Evolutionary conservation across 2,797 vertebrate genomes (phyloP).

Genomic region (Capromys pilorides): DNA sequence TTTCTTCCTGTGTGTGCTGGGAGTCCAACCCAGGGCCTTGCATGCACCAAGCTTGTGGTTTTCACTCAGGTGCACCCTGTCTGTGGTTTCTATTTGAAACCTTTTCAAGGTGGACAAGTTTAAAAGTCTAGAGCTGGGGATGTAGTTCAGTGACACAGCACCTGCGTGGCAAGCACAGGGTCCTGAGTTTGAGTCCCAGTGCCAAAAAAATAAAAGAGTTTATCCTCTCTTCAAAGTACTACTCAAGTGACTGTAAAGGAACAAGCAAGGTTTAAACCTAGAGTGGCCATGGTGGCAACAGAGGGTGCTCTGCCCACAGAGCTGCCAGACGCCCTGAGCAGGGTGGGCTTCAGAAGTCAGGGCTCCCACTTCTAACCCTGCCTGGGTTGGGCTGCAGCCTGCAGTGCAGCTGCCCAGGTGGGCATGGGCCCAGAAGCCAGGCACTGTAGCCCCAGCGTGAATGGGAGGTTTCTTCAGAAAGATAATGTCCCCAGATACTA

Average conservation of each 20-base stretch:
- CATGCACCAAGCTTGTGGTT: not conserved
- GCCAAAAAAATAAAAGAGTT: not conserved
- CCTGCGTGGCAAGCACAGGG: too few relatives aligned
- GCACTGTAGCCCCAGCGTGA: not conserved
- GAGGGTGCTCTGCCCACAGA: not conserved
- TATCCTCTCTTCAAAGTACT: not conserved
- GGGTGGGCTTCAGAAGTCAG: too few relatives aligned
- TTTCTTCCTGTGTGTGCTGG: too few relatives aligned
- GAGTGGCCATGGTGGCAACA: not conserved
- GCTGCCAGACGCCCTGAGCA: too few relatives aligned
- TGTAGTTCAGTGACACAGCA: too few relatives aligned
- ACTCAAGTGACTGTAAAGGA: not conserved
- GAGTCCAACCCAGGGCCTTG: too few relatives aligned
- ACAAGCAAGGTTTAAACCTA: not conserved
- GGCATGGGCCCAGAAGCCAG: too few relatives aligned
- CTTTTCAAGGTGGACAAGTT: not conserved
- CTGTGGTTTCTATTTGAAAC: not conserved
- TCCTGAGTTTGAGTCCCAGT: too few relatives aligned
- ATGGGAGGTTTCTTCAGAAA: not conserved
- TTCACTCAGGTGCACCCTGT: not conserved
- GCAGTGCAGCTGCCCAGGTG: too few relatives aligned
- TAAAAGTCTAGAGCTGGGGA: not conserved
- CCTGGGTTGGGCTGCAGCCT: too few relatives aligned
- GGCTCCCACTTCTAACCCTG: too few relatives aligned
- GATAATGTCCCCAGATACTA: not conserved